phyloP scores from a whole-genome alignment of 2,113 vertebrate genomes.

The Seriola rivoliana region DNA sequence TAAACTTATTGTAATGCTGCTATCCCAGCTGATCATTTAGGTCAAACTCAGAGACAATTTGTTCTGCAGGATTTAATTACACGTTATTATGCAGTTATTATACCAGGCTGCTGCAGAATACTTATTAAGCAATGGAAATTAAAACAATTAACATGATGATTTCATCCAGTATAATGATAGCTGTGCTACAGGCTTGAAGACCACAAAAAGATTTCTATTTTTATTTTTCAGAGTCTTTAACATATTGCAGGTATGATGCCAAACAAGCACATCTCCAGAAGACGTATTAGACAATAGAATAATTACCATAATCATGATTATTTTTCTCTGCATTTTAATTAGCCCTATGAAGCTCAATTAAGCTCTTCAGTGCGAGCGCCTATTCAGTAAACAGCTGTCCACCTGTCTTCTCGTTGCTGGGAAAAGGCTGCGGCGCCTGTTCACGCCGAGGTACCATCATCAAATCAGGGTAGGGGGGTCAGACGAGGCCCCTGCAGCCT shows the following conservation, averaged over 20 bases:
- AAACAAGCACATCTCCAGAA: constrained; percentile 53
- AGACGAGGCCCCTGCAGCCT: constrained; percentile 46
- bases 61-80: constrained; percentile 20
- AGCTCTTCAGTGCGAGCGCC: constrained; percentile 78
- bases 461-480: constrained; percentile 32
- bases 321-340: constrained; percentile 81
- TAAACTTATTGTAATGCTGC: no score
- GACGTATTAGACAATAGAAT: constrained; percentile 74
- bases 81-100: constrained; percentile 26
- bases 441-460: constrained; percentile 77
- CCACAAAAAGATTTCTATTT: constrained; percentile 13
- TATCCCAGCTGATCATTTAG: not conserved
- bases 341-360: constrained; percentile 82
- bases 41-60: constrained; percentile 11
- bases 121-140: constrained; percentile 23
- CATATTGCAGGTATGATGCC: constrained; percentile 58
- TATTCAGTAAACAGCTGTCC: constrained; percentile 84
- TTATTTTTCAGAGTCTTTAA: constrained; percentile 22
- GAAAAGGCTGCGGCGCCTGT: constrained; percentile 79
- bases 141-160: constrained; percentile 37
- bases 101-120: not conserved
- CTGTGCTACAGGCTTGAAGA: not conserved
- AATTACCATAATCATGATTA: constrained; percentile 81
- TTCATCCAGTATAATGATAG: constrained; percentile 20
- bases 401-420: constrained; percentile 83